Base-by-base conservation (phyloP, 2,888 invertebrate genomes). In the Agonopterix alstromeriana region DNA sequence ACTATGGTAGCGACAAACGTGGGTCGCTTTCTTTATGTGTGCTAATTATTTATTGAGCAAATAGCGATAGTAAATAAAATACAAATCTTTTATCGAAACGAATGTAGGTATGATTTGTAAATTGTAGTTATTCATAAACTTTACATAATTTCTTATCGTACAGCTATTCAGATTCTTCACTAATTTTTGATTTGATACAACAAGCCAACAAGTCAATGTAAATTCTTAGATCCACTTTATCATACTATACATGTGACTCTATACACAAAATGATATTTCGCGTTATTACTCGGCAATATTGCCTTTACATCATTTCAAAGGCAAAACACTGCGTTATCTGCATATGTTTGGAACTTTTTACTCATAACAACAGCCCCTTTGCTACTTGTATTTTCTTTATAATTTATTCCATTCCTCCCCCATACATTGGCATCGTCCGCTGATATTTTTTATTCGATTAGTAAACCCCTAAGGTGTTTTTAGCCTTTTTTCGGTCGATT, bases 381-480 rank as follows among this genome's bases (percentile, higher is more conserved):
- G 82, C 80, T 80, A 76, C 84, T 86, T 86, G 77, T 84, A 83
- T 86, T 84, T 88, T 86, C 86, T 86, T 87, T 80, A 84, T 88
- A 87, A 88, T 88, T 87, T 88, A 88, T 87, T 88, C 88, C 77
- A 74, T 82, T 81, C 69, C 83, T 82, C 86, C 88, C 87, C 86
- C 81, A 82, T 72, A 84, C 84, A 83, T 83, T 82, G 84, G 82
- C 86, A 86, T 87, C 82, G 86, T 86, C 82, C 87, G 87, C 88
- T 88, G 89, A 90, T 90, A 90, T 90, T 90, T 87, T 90, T 90
- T 90, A 90, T 90, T 90, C 89, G 89, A 90, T 90, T 90, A 90
- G 89, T 87, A 89, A 88, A 86, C 89, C 89, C 89, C 89, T 80
- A 84, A 89, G 89, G 89, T 89, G 89, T 89, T 90, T 89, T 90